Conservation (phyloP, 2,797 vertebrate species). For the Emys orbicularis region DNA sequence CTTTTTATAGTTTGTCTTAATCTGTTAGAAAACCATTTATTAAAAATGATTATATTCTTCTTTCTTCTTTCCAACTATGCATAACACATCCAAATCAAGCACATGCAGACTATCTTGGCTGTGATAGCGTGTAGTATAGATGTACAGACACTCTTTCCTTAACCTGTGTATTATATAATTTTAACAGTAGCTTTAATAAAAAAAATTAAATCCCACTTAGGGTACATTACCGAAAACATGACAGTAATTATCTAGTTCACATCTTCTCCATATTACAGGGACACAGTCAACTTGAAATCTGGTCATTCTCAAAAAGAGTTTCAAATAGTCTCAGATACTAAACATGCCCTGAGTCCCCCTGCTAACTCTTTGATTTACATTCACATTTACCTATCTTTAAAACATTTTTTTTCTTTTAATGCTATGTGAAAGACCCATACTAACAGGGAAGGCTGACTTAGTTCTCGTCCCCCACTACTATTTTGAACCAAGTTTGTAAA, state of each 20-base stretch:
- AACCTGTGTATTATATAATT: too few species aligned
- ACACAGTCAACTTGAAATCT: neutral
- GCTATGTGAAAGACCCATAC: neutral
- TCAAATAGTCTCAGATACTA: neutral
- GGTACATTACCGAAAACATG: neutral
- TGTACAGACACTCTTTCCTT: too few species aligned
- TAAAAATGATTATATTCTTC: neutral
- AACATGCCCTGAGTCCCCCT: neutral
- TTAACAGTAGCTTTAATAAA: too few species aligned
- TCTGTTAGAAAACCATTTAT: neutral
- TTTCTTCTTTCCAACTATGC: neutral
- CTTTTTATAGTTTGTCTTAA: neutral
- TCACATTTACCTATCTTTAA: neutral
- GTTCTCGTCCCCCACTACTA: rapidly evolving
- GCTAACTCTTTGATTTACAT: neutral
- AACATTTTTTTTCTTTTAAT: neutral
- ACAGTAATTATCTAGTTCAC: neutral
- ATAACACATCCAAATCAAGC: neutral
- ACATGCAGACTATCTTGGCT: neutral
- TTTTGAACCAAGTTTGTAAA: neutral
- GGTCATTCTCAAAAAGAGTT: neutral
- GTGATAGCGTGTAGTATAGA: rapidly evolving
- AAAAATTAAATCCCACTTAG: neutral
- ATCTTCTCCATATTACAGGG: neutral
- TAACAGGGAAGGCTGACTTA: neutral